phyloP scores from a whole-genome alignment of 2,113 vertebrate species.

The Atlantisia rogersi region DNA sequence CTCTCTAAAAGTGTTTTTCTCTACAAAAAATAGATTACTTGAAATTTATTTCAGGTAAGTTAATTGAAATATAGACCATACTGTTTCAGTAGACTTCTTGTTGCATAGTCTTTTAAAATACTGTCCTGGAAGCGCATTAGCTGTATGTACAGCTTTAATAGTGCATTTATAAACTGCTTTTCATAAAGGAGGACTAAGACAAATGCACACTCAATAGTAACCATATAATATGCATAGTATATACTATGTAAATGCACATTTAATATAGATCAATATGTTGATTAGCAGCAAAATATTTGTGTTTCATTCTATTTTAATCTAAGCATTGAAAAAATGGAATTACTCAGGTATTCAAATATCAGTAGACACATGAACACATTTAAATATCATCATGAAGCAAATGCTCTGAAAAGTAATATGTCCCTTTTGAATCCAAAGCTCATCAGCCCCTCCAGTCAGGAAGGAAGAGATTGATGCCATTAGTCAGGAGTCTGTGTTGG shows the following conservation, averaged over 20 bases:
- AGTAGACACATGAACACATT: neutral
- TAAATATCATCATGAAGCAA: neutral
- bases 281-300: neutral
- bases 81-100: neutral
- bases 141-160: neutral
- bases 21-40: neutral
- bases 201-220: neutral
- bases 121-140: neutral
- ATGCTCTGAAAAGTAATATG: rapidly evolving
- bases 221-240: neutral
- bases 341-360: neutral
- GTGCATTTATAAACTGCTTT: neutral
- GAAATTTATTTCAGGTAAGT: neutral
- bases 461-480: neutral
- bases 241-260: neutral
- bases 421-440: neutral
- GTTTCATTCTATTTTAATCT: neutral
- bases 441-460: neutral
- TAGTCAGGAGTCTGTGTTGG: neutral
- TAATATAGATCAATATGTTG: neutral
- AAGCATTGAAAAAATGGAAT: neutral
- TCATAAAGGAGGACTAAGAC: neutral
- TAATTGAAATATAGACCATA: neutral
- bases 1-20: neutral
- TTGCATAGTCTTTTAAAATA: neutral